Conservation (phyloP, 2,113 vertebrate genomes). For the Corythoichthys haematopterus region DNA sequence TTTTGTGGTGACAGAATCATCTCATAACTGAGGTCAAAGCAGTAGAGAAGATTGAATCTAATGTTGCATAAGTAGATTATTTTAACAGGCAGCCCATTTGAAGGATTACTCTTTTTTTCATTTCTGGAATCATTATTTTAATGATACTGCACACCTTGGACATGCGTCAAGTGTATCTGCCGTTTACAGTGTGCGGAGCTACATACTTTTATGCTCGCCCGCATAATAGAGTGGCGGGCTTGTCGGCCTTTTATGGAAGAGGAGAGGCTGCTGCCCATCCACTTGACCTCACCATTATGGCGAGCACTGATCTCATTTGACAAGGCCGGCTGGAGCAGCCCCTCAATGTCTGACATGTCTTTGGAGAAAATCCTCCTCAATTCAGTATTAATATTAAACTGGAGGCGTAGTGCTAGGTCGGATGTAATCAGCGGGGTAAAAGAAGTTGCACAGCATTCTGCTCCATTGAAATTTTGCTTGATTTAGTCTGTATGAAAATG, state of each 20-base stretch:
- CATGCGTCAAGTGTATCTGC: conserved; percentile 28
- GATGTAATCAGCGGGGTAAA: conserved; percentile 38
- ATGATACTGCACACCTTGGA: conserved; percentile 34
- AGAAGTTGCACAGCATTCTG: background rate
- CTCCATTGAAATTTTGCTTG: background rate
- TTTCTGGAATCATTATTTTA: conserved; percentile 2
- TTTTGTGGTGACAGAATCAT: conserved; percentile 36
- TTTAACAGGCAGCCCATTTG: conserved; percentile 46
- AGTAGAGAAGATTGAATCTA: conserved; percentile 53
- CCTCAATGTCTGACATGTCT: conserved; percentile 68
- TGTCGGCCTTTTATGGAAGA: conserved; percentile 69
- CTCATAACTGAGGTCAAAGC: conserved; percentile 56
- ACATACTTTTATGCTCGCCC: conserved; percentile 23
- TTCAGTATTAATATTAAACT: conserved; percentile 60
- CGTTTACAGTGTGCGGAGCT: conserved; percentile 24
- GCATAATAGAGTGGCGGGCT: conserved; percentile 49
- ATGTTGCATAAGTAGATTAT: conserved; percentile 59
- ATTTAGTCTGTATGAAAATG: background rate
- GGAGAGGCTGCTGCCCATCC: conserved; percentile 66
- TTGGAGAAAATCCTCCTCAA: conserved; percentile 69
- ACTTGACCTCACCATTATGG: conserved; percentile 78
- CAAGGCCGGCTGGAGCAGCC: conserved; percentile 67
- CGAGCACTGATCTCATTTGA: conserved; percentile 77
- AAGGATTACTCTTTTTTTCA: conserved; percentile 44
- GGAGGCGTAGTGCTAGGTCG: conserved; percentile 48